Conservation (phyloP, 2,888 invertebrate genomes). For the Lepidochrysops patricia region DNA sequence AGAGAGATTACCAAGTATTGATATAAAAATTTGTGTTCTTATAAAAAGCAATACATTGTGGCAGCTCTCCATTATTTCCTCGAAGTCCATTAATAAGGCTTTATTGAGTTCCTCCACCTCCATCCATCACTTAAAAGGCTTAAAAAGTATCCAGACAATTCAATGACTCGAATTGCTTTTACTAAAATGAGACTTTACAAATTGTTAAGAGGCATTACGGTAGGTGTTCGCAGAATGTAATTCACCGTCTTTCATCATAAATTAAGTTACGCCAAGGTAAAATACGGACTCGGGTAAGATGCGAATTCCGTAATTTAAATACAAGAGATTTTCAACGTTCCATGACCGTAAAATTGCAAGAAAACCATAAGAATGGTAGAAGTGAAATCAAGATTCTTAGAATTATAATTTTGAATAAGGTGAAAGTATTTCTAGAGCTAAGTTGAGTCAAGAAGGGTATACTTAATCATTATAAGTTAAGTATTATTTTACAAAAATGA, state of each 20-base stretch:
- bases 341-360: not conserved
- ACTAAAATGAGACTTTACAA: slow-evolving; percentile 4
- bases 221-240: slow-evolving; percentile 2
- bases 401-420: not conserved
- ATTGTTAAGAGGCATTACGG: not conserved
- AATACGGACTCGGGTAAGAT: slow-evolving; percentile 4
- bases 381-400: not conserved
- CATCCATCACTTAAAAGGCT: not conserved
- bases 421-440: no score
- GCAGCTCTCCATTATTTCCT: not conserved
- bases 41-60: not conserved
- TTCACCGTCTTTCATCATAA: slow-evolving; percentile 7
- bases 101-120: not conserved
- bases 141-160: not conserved
- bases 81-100: not conserved
- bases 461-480: no score
- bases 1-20: no score
- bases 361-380: not conserved
- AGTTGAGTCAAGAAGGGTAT: no score
- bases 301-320: slow-evolving; percentile 15
- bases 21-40: no score
- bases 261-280: slow-evolving; percentile 10
- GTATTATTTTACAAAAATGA: no score
- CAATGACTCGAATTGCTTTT: not conserved
- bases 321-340: slow-evolving; percentile 6